Evolutionary conservation across 2,113 vertebrate species (phyloP).

Genomic region (Plecturocebus donacophilus): DNA sequence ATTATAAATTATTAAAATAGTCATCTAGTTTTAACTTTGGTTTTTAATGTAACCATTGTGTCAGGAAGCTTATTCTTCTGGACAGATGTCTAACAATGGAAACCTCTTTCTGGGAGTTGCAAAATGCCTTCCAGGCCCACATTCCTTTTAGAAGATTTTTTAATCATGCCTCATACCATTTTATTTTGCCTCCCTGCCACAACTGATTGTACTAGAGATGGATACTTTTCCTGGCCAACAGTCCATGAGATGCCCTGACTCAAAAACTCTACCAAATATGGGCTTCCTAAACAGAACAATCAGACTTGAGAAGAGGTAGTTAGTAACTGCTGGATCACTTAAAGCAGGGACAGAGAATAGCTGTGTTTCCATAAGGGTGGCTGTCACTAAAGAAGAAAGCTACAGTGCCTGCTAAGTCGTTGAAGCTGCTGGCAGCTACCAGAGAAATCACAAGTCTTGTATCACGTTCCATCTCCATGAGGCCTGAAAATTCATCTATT

Average conservation of each 20-base stretch:
- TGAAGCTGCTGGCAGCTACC: not conserved
- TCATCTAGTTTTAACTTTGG: not conserved
- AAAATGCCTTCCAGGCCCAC: not conserved
- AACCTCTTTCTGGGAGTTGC: not conserved
- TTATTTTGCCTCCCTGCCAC: not conserved
- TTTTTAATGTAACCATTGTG: not conserved
- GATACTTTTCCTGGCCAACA: not conserved
- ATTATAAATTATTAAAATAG: not conserved
- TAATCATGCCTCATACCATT: not conserved
- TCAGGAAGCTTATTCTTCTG: not conserved
- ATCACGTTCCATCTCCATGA: not conserved
- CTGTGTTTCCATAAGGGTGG: not conserved
- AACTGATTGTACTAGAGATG: not conserved
- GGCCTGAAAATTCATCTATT: slow-evolving; percentile 3
- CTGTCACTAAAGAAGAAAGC: not conserved
- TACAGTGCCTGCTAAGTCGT: not conserved
- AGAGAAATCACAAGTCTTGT: not conserved
- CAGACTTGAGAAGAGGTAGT: not conserved
- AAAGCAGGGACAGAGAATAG: not conserved
- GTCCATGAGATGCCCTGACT: not conserved
- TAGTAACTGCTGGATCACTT: not conserved
- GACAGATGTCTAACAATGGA: not conserved
- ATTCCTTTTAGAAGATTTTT: not conserved
- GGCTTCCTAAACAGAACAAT: not conserved
- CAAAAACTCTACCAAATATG: not conserved